A percentile compares a stretch with the other conserved stretches of the same genome.
These are phyloP conservation scores for Rotaria magnacalcarata DNA, from an alignment of 2,888 invertebrate species.

Conservation along the genomic window DNA sequence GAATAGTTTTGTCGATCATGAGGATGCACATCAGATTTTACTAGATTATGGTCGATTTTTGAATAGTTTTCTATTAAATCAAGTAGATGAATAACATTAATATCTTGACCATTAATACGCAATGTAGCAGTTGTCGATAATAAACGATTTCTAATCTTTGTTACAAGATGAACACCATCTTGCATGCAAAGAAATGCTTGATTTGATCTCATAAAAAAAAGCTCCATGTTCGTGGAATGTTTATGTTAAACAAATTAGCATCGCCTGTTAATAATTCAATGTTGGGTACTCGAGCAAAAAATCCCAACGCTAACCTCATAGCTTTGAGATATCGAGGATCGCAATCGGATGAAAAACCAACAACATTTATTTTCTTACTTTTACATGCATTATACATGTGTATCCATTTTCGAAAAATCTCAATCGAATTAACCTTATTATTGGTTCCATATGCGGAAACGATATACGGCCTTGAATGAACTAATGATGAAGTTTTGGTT, in stretches of 20 bases:
- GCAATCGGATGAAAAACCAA: not conserved
- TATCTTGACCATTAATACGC: not conserved
- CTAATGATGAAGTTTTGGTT: not conserved
- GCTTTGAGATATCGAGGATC: not conserved
- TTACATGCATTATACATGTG: not conserved
- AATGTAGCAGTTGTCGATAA: not conserved
- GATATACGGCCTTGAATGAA: not conserved
- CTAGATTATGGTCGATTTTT: not conserved
- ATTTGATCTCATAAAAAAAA: not conserved
- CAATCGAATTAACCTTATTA: not conserved
- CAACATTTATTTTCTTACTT: not conserved
- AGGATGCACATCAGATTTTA: not conserved
- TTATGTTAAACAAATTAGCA: not conserved
- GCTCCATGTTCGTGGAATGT: not conserved
- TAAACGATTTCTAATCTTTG: not conserved
- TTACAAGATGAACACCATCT: not conserved
- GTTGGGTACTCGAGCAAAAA: not conserved
- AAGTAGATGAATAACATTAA: not conserved
- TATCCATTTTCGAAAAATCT: not conserved
- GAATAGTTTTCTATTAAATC: not conserved
- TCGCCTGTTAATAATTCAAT: not conserved
- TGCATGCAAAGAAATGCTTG: not conserved
- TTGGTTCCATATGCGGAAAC: not conserved
- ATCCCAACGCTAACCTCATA: not conserved
- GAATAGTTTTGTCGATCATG: conserved; percentile 3